A percentile compares a stretch with the other conserved stretches of the same genome.
Conservation (phyloP, 2,113 vertebrate species). For the Anas platyrhynchos region DNA sequence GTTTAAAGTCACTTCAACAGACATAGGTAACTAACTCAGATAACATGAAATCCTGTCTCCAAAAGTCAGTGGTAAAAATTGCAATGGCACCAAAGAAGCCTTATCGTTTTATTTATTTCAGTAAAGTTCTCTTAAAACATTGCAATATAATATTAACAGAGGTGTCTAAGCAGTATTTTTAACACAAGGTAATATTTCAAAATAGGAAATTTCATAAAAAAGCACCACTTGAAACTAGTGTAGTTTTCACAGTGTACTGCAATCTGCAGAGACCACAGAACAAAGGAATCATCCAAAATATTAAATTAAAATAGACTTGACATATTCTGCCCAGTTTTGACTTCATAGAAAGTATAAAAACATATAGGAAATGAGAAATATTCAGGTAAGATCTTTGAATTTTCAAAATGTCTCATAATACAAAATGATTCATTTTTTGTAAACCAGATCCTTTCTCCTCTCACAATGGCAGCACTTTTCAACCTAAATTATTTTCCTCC, state of each 20-base stretch:
- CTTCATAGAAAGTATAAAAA: background rate
- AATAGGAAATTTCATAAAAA: background rate
- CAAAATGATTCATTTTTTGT: background rate
- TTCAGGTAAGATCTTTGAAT: background rate
- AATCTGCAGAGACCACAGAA: slow-evolving; percentile 12
- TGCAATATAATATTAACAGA: slow-evolving; percentile 10
- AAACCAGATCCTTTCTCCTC: background rate
- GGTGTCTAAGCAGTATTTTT: background rate
- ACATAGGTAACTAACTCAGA: background rate
- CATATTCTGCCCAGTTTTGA: background rate
- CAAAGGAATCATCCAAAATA: background rate
- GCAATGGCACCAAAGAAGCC: background rate
- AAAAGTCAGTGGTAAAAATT: background rate
- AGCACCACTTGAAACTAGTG: slow-evolving; percentile 16
- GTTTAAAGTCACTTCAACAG: background rate
- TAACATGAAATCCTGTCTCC: background rate
- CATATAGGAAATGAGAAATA: slow-evolving; percentile 14
- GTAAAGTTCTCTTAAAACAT: slow-evolving; percentile 7
- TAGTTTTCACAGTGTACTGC: background rate
- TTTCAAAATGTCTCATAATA: background rate
- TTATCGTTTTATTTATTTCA: slow-evolving; percentile 40
- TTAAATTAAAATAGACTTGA: background rate
- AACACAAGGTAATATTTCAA: slow-evolving; percentile 24
- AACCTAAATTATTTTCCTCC: background rate
- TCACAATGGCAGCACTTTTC: background rate